phyloP scores from a whole-genome alignment of 2,888 invertebrate species.

The Marronus borbonicus region DNA sequence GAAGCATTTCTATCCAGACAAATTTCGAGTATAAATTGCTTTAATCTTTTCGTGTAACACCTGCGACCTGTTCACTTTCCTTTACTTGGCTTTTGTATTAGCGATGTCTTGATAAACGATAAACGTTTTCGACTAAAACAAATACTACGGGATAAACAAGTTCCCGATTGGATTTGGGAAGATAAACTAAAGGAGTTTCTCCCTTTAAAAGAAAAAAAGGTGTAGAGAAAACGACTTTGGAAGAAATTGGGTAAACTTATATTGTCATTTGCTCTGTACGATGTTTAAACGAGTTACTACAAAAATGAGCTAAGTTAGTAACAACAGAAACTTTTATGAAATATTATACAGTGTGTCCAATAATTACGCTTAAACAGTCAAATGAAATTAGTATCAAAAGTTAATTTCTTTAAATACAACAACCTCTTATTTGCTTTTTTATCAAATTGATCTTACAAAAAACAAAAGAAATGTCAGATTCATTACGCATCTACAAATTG shows the following conservation, averaged over 20 bases:
- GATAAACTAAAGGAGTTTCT: constrained; percentile 8
- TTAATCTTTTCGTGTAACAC: constrained; percentile 63
- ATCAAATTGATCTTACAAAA: no score
- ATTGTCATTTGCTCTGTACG: not conserved
- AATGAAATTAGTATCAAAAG: no score
- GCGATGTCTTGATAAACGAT: constrained; percentile 48
- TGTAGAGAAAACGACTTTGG: not conserved
- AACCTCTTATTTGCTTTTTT: no score
- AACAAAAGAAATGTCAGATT: no score
- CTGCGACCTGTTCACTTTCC: constrained; percentile 58
- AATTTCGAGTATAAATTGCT: constrained; percentile 63
- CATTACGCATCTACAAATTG: no score
- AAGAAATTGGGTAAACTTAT: not conserved
- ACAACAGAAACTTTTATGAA: no score
- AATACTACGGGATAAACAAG: constrained; percentile 32
- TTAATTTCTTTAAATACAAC: no score
- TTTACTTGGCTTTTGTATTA: constrained; percentile 46
- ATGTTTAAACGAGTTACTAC: no score
- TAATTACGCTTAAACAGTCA: no score
- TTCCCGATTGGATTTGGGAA: constrained; percentile 22
- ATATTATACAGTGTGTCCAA: no score
- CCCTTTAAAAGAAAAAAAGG: constrained; percentile 9
- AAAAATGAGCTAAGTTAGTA: no score
- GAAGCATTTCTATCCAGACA: constrained; percentile 61
- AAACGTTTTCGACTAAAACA: constrained; percentile 38